Evolutionary conservation across 2,797 vertebrate genomes (phyloP).

Genomic region (Sebastes flavidus): DNA sequence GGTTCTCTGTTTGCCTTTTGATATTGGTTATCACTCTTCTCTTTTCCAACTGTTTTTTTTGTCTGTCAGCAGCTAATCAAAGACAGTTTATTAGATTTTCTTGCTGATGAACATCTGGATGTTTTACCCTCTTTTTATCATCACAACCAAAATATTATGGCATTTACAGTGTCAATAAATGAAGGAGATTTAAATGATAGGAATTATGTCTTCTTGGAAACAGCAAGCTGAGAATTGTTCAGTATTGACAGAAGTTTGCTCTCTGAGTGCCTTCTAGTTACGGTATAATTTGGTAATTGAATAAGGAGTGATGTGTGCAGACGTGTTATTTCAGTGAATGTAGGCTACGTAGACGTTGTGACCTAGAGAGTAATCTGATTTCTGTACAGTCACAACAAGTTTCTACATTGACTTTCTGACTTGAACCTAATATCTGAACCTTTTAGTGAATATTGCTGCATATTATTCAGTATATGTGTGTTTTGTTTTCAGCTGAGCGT

Average conservation of each 20-base stretch:
- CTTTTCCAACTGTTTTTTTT: neutral
- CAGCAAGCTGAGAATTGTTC: neutral
- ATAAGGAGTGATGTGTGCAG: neutral
- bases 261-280: neutral
- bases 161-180: neutral
- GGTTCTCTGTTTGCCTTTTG: slow-evolving; percentile 22
- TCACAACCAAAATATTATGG: neutral
- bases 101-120: neutral
- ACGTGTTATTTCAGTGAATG: slow-evolving; percentile 7
- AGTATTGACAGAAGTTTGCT: neutral
- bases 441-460: neutral
- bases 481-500: slow-evolving; percentile 82
- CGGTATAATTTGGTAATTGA: neutral
- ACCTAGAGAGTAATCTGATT: neutral
- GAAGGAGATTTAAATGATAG: neutral
- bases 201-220: neutral
- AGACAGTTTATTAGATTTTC: slow-evolving; percentile 2
- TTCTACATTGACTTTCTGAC: neutral
- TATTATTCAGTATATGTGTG: slow-evolving; percentile 5
- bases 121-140: neutral
- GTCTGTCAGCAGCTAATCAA: neutral
- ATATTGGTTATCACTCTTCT: neutral
- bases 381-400: neutral
- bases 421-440: neutral
- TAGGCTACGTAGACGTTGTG: neutral